Conservation (phyloP, 2,888 invertebrate species). For the Achlya flavicornis region DNA sequence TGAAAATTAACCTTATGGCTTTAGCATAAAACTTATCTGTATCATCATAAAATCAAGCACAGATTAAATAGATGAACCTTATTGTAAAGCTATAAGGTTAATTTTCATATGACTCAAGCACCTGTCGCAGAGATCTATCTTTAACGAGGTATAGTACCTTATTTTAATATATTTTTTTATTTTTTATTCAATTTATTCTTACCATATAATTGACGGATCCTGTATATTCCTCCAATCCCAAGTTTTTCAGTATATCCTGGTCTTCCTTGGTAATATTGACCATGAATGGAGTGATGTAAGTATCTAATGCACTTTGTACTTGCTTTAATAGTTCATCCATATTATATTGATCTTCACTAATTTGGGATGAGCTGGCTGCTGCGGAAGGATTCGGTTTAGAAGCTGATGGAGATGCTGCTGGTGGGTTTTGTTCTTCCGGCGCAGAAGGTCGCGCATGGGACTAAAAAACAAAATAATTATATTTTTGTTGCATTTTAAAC, state of each 20-base stretch:
- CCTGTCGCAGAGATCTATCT: too few relatives aligned
- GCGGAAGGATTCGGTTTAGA: slow-evolving; percentile 22
- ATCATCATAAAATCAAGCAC: too few relatives aligned
- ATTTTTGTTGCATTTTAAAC: too few relatives aligned
- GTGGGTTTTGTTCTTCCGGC: background rate
- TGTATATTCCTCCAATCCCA: slow-evolving; percentile 18
- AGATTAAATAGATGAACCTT: too few relatives aligned
- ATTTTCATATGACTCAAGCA: too few relatives aligned
- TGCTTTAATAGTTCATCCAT: slow-evolving; percentile 20
- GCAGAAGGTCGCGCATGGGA: background rate
- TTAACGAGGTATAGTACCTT: too few relatives aligned
- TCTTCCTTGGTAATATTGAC: slow-evolving; percentile 16
- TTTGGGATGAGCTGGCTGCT: slow-evolving; percentile 13
- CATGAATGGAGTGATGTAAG: slow-evolving; percentile 24
- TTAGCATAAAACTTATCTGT: too few relatives aligned
- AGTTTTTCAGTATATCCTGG: slow-evolving; percentile 17
- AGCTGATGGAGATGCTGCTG: slow-evolving; percentile 3
- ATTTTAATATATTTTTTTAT: too few relatives aligned
- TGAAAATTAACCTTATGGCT: too few relatives aligned
- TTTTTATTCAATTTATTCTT: slow-evolving; percentile 15
- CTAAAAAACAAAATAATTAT: background rate
- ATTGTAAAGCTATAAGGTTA: too few relatives aligned
- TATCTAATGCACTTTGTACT: slow-evolving; percentile 20
- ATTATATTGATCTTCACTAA: slow-evolving; percentile 5
- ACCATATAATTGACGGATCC: slow-evolving; percentile 30